These are phyloP conservation scores for Rana temporaria DNA, from an alignment of 2,113 vertebrate species.

Conservation along the genomic window DNA sequence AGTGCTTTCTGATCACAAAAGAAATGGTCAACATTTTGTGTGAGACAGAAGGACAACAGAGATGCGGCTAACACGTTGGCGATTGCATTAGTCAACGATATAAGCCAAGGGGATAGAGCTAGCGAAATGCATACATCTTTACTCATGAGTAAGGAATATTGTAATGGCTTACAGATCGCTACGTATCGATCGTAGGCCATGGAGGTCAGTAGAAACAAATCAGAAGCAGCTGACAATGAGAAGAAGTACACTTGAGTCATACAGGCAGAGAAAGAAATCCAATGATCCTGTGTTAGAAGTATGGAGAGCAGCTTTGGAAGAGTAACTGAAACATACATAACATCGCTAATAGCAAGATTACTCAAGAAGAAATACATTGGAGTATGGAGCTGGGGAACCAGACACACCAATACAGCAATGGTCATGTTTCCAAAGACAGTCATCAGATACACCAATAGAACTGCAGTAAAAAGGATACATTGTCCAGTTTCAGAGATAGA, in stretches of 20 bases:
- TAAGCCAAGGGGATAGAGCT: not conserved
- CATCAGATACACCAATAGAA: not conserved
- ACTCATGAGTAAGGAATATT: not conserved
- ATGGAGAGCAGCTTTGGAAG: not conserved
- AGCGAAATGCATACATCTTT: not conserved
- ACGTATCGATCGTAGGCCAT: constrained; percentile 37
- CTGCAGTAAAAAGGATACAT: not conserved
- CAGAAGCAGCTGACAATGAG: not conserved
- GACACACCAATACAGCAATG: not conserved
- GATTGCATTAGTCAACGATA: not conserved
- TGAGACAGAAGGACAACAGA: not conserved
- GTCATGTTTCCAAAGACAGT: not conserved
- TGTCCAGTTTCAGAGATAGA: not conserved
- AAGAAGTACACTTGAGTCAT: not conserved
- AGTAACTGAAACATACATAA: constrained; percentile 2
- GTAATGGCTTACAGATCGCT: constrained; percentile 1
- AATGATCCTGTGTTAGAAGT: not conserved
- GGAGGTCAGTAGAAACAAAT: not conserved
- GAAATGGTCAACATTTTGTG: constrained; percentile 17
- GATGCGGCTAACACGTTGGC: not conserved
- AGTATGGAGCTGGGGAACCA: constrained; percentile 17
- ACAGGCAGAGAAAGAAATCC: constrained; percentile 3
- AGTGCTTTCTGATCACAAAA: constrained; percentile 10
- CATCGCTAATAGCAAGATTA: constrained; percentile 2
- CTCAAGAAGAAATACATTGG: not conserved